Evolutionary conservation across 2,113 vertebrate genomes (phyloP), one percentile per base, ranked within the genome.

Genomic region (Petrocephalus microphthalmus): DNA sequence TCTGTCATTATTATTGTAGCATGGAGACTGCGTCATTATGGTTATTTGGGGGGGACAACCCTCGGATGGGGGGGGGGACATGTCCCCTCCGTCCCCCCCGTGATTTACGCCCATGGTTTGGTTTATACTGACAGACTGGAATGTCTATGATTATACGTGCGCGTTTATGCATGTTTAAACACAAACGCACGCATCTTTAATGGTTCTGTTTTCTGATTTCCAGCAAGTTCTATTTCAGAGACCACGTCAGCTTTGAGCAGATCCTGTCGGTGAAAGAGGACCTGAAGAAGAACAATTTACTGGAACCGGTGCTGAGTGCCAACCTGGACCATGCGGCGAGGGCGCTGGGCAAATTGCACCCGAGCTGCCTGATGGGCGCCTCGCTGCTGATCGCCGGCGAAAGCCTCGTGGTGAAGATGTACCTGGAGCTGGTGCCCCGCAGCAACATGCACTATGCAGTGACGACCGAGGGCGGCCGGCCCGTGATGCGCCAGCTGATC

Each of bases 341-440:
- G 81, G 87, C 81, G 2, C 47, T 92, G n/a, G 89, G 89, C 51
- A 45, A 15, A 22, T 67, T 92, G 78, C 90, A 90, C 0, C 89
- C 74, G 5, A n/a, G 54, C 47, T 90, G 89, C 67, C 51, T 88
- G 0, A 49, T 13, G 37, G 6, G 84, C 0, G 90, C 87, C 17
- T 89, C 89, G 78, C 85, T 92, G 45, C 89, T 84, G 2, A 37
- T 91, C 11, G 85, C 89, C 10, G 89, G 90, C 0, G 90, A 90
- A 37, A 22, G 82, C 17, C 87, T 88, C 25, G 88, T 91, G 57
- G 87, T 92, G 51, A 87, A 54, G 8, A 87, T 90, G 22, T 85
- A 51, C n/a, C n/a, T 11, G 10, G 45, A 89, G 84, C 1, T 60
- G 84, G 2, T 84, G 88, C 20, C 42, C 7, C 17, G 20, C 22